Evolutionary conservation across 2,797 vertebrate species (phyloP).

Genomic region (Perdix hodgsoniae): DNA sequence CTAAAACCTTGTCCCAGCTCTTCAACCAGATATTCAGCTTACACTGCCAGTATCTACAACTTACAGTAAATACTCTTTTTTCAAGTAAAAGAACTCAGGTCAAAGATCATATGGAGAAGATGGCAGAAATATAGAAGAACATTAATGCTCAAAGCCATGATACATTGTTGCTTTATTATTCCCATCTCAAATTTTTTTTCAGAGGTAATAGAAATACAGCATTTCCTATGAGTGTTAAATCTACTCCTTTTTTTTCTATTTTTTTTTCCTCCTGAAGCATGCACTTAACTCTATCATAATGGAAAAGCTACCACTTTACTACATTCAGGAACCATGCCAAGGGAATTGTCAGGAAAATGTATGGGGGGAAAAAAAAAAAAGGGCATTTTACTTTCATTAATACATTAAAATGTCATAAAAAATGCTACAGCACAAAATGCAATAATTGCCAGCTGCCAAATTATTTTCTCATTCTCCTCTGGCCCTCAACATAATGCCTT

Average conservation of each 20-base stretch:
- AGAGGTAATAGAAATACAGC: neutral
- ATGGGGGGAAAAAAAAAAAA: neutral
- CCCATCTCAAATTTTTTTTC: neutral
- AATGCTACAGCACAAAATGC: slow-evolving; percentile 10
- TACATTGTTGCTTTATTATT: neutral
- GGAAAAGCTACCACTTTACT: neutral
- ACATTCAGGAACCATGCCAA: neutral
- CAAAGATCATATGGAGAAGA: neutral
- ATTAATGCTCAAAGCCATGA: neutral
- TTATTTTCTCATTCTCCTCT: slow-evolving; percentile 42
- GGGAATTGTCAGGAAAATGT: neutral
- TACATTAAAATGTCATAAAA: slow-evolving; percentile 5
- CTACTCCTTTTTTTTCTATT: neutral
- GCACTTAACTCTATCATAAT: neutral
- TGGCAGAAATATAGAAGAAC: neutral
- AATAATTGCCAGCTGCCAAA: slow-evolving; percentile 25
- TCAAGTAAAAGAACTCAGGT: neutral
- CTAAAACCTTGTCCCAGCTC: neutral
- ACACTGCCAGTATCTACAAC: neutral
- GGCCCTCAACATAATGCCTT: slow-evolving; percentile 10
- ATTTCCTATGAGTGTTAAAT: neutral
- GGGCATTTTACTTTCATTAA: slow-evolving; percentile 6
- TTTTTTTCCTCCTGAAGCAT: neutral
- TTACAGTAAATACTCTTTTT: neutral
- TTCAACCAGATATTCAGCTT: neutral